Base-by-base conservation (phyloP, 2,888 invertebrate species). In the Melinaea menophilus region DNA sequence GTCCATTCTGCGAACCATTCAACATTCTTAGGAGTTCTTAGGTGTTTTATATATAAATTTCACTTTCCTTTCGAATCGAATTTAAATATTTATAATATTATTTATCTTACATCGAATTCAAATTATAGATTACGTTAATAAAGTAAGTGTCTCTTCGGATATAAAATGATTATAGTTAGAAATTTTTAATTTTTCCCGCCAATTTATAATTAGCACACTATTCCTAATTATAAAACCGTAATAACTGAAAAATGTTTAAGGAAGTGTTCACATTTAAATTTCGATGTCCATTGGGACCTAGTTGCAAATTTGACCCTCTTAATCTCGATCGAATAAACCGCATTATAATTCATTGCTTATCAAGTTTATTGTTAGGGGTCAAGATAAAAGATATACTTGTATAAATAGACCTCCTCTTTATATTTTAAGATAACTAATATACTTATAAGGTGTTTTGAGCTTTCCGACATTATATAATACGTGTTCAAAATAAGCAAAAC, bases 241-340 rank as follows among this genome's bases (percentile, higher is more conserved):
- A 34, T 12, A 3, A 56, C 35, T 47, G 45, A 54, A 54, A 31
- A 22, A 54, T 9, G 55, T 33, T 11, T 58, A 13, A 45, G 55
- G 22, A 55, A 56, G 47, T 62, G 62, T 47, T 63, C 35, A 56
- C 54, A 58, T 61, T 59, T 61, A 68, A 64, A 57, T 35, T 48
- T 47, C 22, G 13, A 31, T 48, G 34, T 33, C 34, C 2, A 33
- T 33, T 9, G n/a, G 48, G 33, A 54, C 63, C 64, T 73, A 79
- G 86, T 85, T 86, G 86, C 85, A 77, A 81, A 84, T 79, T 73
- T 83, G 84, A 81, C 84, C 86, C 85, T 79, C 78, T 82, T 85
- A 55, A 55, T 55, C 55, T 59, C 9, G n/a, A 31, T 33, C 41
- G 9, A 41, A 41, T 51, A 31, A 48, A 31, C 31, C 31, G 7